Base-by-base conservation (phyloP, 2,888 invertebrate species). In the Sphaerophoria rueppellii region DNA sequence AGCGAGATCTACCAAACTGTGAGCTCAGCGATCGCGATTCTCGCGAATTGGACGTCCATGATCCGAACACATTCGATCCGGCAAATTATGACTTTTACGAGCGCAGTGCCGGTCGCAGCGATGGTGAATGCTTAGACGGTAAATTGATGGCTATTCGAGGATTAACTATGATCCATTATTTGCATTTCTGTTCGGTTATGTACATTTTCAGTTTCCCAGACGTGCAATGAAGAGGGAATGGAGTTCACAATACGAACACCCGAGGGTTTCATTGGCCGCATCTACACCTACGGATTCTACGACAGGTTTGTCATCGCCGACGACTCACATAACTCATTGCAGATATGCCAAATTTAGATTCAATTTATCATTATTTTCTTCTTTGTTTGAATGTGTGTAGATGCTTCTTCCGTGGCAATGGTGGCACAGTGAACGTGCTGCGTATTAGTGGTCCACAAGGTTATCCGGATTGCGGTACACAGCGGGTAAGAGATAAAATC, bases 141-240 rank as follows among this genome's bases (percentile, higher is more conserved):
- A 93, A 24, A 93, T 89, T 87, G 74, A 85, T 81, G 77, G 65
- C 14, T 70, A 61, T 32, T 35, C 9, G 37, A 54, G 32, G 46
- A 63, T 50, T 48, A 63, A 35, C 46, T 24, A 57, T 60, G 57
- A 65, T 63, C 74, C 71, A 74, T 71, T 87, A 82, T 86, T 82
- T 82, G 67, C 63, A 58, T 81, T 73, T 80, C 63, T 24, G 35
- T 52, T 61, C 24, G 24, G 24, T 24, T 24, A 24, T 24, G 24
- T 24, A 16, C n/a, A 7, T 16, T 24, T 57, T 54, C 60, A 97
- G 97, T 98, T 70, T 96, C 96, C 69, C 97, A 98, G 94, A 95
- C 96, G 0, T 98, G 98, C 91, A 97, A 96, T 89, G 97, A 97
- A 92, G 97, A 98, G 90, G 98, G 97, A 0, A 98, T 98, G 97